Evolutionary conservation across 2,797 vertebrate species (phyloP), one percentile per base, ranked within the genome.

Genomic region (Molossus alvarezi): DNA sequence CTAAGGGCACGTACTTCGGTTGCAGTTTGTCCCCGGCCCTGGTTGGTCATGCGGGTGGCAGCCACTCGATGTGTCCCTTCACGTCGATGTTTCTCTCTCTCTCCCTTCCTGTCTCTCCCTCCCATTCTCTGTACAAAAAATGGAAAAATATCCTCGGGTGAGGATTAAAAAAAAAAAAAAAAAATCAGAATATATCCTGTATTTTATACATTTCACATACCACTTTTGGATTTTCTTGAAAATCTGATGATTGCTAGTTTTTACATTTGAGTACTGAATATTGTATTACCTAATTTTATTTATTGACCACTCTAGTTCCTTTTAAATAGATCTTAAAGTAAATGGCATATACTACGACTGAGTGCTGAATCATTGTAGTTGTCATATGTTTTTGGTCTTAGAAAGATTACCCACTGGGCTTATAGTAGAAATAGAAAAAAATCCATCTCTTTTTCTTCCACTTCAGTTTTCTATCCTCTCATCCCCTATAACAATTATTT

Each of bases 391-490:
- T 96, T 88, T 95, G 82, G 55, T 96, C 10, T 94, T 94, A 90
- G 88, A 69, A 93, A 91, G 67, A 62, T 93, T 91, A 57, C n/a
- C 27, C 76, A 64, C 60, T 88, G 64, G 41, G 48, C 90, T 96
- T 94, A 17, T 94, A 88, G 71, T 91, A 76, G 79, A 96, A 97
- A 88, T 29, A 93, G 73, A 84, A 76, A 96, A 87, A 87, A 88
- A 67, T 69, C 41, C 85, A 92, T 72, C 58, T 94, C 67, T 23
- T 58, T 95, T 72, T 87, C 41, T 85, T 92, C 27, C 58, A 69
- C 72, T 57, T 88, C 12, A 82, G 18, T 75, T 83, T 95, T 94
- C 21, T 72, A 4, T 94, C 45, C 4, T 92, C 17, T 96, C 53
- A 57, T 95, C 20, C 21, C 29, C 23, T 48, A 33, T 88, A 55